Conservation (phyloP, 2,797 vertebrate species). For the Sarcophilus harrisii region DNA sequence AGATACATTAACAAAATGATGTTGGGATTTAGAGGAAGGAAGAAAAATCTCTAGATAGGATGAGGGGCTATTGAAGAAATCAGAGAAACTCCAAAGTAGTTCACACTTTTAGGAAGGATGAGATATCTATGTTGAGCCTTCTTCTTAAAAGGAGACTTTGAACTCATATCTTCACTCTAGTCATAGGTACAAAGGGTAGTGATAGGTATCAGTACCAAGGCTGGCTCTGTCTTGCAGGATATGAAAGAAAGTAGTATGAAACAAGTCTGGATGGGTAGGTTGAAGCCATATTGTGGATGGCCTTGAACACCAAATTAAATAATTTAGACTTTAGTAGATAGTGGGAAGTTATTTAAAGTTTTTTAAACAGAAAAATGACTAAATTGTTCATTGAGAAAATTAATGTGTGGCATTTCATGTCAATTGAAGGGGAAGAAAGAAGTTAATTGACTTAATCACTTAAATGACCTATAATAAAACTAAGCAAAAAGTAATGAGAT, state of each 20-base stretch:
- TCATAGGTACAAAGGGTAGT: neutral
- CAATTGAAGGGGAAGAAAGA: neutral
- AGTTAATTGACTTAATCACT: neutral
- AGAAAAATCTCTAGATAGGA: neutral
- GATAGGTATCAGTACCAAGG: neutral
- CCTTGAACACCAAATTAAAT: neutral
- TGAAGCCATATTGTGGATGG: neutral
- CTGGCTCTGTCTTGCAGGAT: neutral
- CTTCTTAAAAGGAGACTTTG: neutral
- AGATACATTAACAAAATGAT: neutral
- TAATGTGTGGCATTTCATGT: neutral
- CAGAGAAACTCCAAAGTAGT: neutral
- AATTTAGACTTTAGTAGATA: neutral
- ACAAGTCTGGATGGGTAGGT: neutral
- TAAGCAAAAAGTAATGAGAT: neutral
- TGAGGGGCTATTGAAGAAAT: neutral
- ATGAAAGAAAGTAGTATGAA: neutral
- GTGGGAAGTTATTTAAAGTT: neutral
- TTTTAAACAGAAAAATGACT: neutral
- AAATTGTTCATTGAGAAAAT: neutral
- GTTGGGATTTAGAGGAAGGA: neutral
- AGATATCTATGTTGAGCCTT: neutral
- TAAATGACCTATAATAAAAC: neutral
- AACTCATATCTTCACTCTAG: neutral
- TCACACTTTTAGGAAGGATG: neutral